Percentiles rank a stretch among this genome's conserved stretches.
Evolutionary conservation across 2,888 invertebrate species (phyloP).

Genomic region (Tigriopus californicus): DNA sequence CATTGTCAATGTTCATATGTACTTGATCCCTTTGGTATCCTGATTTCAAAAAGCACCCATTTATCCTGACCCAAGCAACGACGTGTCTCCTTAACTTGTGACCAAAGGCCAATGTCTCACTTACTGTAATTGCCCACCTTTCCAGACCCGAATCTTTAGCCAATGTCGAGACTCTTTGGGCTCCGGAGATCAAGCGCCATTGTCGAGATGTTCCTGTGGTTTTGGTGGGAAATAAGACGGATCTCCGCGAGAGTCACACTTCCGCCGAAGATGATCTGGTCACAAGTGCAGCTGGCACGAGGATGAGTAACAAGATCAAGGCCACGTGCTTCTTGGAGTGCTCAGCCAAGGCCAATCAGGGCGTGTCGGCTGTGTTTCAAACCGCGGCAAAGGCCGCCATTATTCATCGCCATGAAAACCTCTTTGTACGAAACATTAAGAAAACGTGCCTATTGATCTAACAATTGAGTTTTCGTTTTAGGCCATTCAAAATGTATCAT

Average conservation of each 20-base stretch:
- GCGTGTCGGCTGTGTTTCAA: constrained; percentile 34
- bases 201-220: background rate
- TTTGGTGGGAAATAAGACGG: constrained; percentile 10
- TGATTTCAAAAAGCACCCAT: too few relatives aligned
- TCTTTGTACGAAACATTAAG: too few relatives aligned
- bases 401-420: constrained; percentile 20
- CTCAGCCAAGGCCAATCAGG: constrained; percentile 35
- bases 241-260: background rate
- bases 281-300: background rate
- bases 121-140: too few relatives aligned
- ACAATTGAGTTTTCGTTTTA: too few relatives aligned
- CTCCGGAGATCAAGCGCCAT: background rate
- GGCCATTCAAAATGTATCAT: too few relatives aligned
- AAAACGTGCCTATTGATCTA: too few relatives aligned
- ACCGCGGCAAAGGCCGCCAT: constrained; percentile 32
- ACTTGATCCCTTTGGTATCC: too few relatives aligned
- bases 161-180: constrained; percentile 4
- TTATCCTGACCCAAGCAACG: too few relatives aligned
- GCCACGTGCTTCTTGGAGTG: constrained; percentile 33
- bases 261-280: background rate
- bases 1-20: too few relatives aligned
- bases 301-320: constrained; percentile 25
- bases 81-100: too few relatives aligned
- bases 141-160: constrained; percentile 1
- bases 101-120: too few relatives aligned